Percentiles rank a stretch among this genome's conserved stretches.
Conservation (phyloP, 2,888 invertebrate species). For the Camptogramma bilineatum region DNA sequence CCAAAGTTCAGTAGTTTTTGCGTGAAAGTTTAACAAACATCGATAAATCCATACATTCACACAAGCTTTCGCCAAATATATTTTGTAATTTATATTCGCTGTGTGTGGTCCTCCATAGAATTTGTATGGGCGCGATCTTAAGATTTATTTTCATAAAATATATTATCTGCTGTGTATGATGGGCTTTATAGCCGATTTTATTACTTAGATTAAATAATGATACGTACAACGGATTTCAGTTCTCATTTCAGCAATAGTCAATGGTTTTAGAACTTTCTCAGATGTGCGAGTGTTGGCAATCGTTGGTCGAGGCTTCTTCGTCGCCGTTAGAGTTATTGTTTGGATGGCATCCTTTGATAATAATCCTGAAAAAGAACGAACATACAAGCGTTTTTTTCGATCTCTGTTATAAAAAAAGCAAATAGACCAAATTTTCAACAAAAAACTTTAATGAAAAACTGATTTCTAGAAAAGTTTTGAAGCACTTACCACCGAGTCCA, state of each 20-base stretch:
- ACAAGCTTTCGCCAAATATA: too few species aligned
- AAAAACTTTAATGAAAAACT: too few species aligned
- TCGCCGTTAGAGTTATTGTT: slow-evolving; percentile 53
- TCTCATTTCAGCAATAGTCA: slow-evolving; percentile 71
- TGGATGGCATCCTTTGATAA: slow-evolving; percentile 60
- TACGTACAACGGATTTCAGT: slow-evolving; percentile 59
- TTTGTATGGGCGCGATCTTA: too few species aligned
- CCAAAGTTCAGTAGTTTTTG: too few species aligned
- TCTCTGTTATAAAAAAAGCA: background rate
- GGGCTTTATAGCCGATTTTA: too few species aligned
- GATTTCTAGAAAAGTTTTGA: background rate
- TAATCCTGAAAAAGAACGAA: slow-evolving; percentile 55
- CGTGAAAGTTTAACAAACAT: too few species aligned
- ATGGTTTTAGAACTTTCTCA: slow-evolving; percentile 62
- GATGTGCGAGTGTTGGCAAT: slow-evolving; percentile 55
- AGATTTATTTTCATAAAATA: too few species aligned
- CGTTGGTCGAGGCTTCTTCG: slow-evolving; percentile 60
- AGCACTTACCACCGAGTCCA: slow-evolving; percentile 48
- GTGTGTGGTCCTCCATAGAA: too few species aligned
- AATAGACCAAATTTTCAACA: too few species aligned
- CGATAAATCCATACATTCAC: too few species aligned
- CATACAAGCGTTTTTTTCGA: background rate
- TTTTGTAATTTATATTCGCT: too few species aligned
- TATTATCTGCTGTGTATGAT: too few species aligned
- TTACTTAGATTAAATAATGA: background rate